phyloP scores from a whole-genome alignment of 30 jellyfish, hydroid and myxozoan species.

The Phacellophora camtschatica region DNA sequence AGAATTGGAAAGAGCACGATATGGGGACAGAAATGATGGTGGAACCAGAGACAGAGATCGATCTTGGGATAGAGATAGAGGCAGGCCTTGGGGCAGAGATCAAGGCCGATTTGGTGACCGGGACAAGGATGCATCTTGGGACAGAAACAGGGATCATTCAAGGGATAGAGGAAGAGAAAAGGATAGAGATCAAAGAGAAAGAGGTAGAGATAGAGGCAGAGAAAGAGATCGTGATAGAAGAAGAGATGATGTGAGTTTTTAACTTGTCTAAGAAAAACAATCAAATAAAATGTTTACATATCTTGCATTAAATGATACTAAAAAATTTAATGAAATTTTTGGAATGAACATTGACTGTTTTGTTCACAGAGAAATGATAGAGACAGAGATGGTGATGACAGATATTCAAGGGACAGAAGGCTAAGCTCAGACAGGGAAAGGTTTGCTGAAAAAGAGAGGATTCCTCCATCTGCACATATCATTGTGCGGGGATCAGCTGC shows the following conservation, averaged over 20 bases:
- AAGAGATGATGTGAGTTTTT: constrained; percentile 49
- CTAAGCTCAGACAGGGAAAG: constrained; percentile 16
- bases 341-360: too few species aligned
- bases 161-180: constrained; percentile 42
- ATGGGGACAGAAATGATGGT: constrained; percentile 20
- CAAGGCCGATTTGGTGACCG: neutral
- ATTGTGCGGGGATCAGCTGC: constrained; percentile 62
- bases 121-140: constrained; percentile 22
- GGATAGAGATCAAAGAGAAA: constrained; percentile 26
- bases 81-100: neutral
- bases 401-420: constrained; percentile 30
- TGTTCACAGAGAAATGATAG: constrained; percentile 46
- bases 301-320: too few species aligned
- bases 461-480: constrained; percentile 54
- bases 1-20: constrained; percentile 37
- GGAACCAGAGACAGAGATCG: constrained; percentile 17
- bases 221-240: constrained; percentile 47
- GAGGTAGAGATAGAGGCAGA: constrained; percentile 18
- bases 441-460: neutral
- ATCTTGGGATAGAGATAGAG: constrained; percentile 8
- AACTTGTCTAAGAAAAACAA: too few species aligned
- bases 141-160: constrained; percentile 16
- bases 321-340: too few species aligned
- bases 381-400: constrained; percentile 35
- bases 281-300: too few species aligned